These are phyloP conservation scores for Aquatica leii DNA, from an alignment of 2,888 invertebrate genomes.

Conservation along the genomic window DNA sequence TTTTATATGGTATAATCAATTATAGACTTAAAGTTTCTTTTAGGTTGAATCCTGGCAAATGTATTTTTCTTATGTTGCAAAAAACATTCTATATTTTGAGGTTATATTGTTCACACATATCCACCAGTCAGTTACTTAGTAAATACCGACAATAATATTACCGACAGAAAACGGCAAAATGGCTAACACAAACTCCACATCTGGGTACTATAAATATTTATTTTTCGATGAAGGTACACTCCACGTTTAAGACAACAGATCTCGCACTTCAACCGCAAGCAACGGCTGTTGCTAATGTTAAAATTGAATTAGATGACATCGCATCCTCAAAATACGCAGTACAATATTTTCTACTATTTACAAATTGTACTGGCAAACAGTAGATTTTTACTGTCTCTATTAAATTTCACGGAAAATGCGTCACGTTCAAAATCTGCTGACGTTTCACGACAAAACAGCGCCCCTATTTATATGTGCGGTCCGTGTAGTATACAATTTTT, in stretches of 20 bases:
- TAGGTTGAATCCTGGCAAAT: too few species aligned
- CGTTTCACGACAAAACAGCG: conserved; percentile 52
- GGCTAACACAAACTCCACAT: conserved; percentile 44
- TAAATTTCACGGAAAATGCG: conserved; percentile 54
- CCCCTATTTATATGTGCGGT: conserved; percentile 72
- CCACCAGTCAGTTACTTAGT: too few species aligned
- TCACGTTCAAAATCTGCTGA: conserved; percentile 47
- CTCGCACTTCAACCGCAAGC: conserved; percentile 78
- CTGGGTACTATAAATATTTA: conserved; percentile 53
- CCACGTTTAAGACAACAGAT: conserved; percentile 82
- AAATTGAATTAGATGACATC: conserved; percentile 58
- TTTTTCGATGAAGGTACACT: conserved; percentile 49
- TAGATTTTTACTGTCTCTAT: conserved; percentile 56
- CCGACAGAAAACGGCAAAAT: conserved; percentile 36
- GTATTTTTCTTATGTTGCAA: too few species aligned
- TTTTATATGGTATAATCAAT: too few species aligned
- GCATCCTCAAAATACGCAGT: conserved; percentile 49
- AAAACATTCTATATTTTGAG: too few species aligned
- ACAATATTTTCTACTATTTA: conserved; percentile 64
- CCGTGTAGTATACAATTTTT: conserved; percentile 93
- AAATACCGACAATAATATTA: too few species aligned
- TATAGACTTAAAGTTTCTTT: too few species aligned
- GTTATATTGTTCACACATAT: too few species aligned
- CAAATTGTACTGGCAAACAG: conserved; percentile 60
- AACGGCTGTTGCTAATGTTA: conserved; percentile 64